Conservation (phyloP, 2,113 vertebrate species). For the Zeus faber region DNA sequence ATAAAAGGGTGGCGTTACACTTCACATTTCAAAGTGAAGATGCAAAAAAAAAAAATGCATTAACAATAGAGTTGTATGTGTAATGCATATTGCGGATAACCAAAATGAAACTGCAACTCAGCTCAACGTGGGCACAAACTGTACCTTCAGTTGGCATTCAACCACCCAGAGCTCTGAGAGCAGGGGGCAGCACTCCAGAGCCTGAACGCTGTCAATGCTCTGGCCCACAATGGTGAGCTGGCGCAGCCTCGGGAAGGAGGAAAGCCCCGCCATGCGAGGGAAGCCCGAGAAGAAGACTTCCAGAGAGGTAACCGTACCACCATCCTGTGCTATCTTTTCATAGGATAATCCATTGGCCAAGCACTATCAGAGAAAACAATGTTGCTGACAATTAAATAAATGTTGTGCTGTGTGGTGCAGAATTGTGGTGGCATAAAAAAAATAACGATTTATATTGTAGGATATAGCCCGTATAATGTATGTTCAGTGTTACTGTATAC, state of each 20-base stretch:
- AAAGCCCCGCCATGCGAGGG: constrained; percentile 76
- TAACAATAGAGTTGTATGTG: background rate
- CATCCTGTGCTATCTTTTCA: constrained; percentile 74
- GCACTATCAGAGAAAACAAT: no score
- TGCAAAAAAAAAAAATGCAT: background rate
- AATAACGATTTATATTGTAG: no score
- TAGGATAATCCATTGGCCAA: constrained; percentile 75
- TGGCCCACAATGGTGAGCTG: constrained; percentile 79
- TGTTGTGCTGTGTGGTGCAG: no score
- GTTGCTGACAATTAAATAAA: no score
- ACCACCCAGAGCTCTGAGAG: constrained; percentile 83
- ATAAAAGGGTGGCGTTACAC: no score
- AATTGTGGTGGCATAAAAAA: no score
- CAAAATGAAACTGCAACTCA: no score
- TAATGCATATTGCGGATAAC: background rate
- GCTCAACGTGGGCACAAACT: no score
- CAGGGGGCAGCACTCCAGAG: constrained; percentile 68
- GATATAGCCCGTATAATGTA: no score
- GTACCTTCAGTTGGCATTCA: constrained; percentile 78
- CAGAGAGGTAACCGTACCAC: constrained; percentile 61
- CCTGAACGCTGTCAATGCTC: constrained; percentile 75
- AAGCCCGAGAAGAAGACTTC: constrained; percentile 86
- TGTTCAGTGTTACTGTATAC: no score
- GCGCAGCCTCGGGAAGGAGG: constrained; percentile 74
- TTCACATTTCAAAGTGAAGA: background rate